These are phyloP conservation scores for Chauna torquata DNA, from an alignment of 2,113 vertebrate species.

Conservation along the genomic window DNA sequence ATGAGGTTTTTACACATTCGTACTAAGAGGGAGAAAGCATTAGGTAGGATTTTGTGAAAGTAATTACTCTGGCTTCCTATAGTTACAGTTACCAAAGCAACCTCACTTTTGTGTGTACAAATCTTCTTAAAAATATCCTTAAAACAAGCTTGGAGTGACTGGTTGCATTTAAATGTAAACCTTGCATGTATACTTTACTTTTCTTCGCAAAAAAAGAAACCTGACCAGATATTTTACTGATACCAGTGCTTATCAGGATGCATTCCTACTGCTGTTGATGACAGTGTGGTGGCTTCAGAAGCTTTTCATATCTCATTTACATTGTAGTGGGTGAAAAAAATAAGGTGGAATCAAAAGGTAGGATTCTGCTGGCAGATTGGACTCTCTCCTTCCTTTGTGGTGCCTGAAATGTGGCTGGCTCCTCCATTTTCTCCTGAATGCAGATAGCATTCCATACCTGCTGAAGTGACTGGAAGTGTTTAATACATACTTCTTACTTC, in stretches of 20 bases:
- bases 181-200: not conserved
- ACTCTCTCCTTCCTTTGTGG: not conserved
- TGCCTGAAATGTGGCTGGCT: not conserved
- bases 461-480: not conserved
- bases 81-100: conserved; percentile 61
- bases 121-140: conserved; percentile 40
- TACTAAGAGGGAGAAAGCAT: not conserved
- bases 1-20: not conserved
- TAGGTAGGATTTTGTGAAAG: conserved; percentile 46
- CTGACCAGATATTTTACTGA: not conserved
- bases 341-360: not conserved
- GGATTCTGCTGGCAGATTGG: not conserved
- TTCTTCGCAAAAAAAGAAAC: not conserved
- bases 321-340: not conserved
- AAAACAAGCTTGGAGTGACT: conserved; percentile 30
- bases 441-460: not conserved
- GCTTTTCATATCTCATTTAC: not conserved
- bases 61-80: conserved; percentile 49
- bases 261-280: not conserved
- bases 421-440: not conserved
- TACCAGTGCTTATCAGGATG: not conserved
- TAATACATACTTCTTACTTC: not conserved
- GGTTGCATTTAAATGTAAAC: not conserved
- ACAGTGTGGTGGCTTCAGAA: not conserved
- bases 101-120: conserved; percentile 22